Conservation (phyloP, 2,888 invertebrate species). For the Xestoiulus laeticollis region DNA sequence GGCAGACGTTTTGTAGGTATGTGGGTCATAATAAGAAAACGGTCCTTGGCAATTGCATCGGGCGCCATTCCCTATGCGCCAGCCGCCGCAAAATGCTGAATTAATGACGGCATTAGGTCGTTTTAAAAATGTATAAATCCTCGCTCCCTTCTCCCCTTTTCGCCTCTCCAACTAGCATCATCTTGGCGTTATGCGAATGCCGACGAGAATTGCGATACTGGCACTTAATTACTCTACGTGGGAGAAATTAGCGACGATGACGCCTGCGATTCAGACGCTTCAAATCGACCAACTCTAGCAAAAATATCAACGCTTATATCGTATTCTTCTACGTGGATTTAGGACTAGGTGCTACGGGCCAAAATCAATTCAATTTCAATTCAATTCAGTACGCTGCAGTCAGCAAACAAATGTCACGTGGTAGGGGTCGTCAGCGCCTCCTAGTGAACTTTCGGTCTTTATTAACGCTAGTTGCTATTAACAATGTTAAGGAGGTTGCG, state of each 20-base stretch:
- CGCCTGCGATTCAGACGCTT: neutral
- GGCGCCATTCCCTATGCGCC: neutral
- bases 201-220: neutral
- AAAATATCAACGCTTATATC: no score
- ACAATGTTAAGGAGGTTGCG: no score
- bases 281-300: no score
- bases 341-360: no score
- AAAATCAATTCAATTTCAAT: no score
- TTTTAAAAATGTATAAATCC: neutral
- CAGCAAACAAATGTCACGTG: no score
- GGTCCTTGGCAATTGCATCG: neutral
- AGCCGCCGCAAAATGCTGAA: neutral
- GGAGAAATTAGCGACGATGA: slow-evolving; percentile 35
- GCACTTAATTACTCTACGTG: slow-evolving; percentile 6
- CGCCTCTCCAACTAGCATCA: neutral
- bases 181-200: neutral
- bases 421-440: no score
- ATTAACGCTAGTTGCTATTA: no score
- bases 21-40: neutral
- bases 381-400: no score
- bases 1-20: neutral
- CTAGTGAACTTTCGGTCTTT: no score
- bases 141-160: neutral
- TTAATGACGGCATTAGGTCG: neutral
- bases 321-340: no score